Evolutionary conservation across 2,113 vertebrate genomes (phyloP).

Genomic region (Philantomba maxwellii): DNA sequence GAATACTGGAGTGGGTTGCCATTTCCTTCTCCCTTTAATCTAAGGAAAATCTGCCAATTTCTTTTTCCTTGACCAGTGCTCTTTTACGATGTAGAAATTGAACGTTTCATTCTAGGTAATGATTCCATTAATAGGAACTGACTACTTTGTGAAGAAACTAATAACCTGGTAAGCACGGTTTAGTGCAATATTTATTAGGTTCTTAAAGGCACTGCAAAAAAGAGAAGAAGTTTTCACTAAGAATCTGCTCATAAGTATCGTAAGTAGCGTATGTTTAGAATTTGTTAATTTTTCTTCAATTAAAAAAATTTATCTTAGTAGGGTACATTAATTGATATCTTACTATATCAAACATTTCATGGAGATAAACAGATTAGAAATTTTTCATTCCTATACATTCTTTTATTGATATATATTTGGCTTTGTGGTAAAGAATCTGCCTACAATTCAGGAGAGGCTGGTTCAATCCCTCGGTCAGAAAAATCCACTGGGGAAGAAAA

Average conservation of each 20-base stretch:
- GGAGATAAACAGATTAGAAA: background rate
- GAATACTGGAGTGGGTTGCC: too few species aligned
- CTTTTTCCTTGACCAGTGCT: background rate
- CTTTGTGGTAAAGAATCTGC: background rate
- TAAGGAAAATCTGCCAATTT: background rate
- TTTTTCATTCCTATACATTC: background rate
- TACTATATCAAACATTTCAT: background rate
- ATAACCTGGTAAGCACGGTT: background rate
- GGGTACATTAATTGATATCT: background rate
- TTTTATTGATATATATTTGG: background rate
- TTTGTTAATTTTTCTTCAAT: background rate
- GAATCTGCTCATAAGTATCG: background rate
- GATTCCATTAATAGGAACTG: background rate
- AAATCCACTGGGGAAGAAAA: background rate
- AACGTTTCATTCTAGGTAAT: background rate
- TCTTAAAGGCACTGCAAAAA: background rate
- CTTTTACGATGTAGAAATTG: background rate
- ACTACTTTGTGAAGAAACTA: background rate
- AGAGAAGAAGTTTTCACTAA: background rate
- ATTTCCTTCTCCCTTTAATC: too few species aligned
- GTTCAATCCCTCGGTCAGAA: background rate
- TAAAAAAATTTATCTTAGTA: background rate
- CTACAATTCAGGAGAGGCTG: background rate
- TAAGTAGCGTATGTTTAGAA: background rate
- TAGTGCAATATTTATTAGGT: background rate